phyloP scores from a whole-genome alignment of 1,140 invertebrate genomes.

The Drosophila yakuba region DNA sequence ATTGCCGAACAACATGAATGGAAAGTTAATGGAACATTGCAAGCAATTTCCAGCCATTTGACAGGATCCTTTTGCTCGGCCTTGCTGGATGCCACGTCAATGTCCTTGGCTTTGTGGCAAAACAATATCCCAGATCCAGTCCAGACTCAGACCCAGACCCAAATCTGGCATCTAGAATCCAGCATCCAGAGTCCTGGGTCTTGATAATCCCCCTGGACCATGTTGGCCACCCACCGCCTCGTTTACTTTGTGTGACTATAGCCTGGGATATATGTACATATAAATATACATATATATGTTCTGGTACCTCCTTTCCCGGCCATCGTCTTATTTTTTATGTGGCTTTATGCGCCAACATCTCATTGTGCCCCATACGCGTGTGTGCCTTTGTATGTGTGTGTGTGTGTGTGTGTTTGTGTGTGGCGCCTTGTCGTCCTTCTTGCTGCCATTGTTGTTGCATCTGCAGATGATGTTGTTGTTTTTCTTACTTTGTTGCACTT shows the following conservation, averaged over 20 bases:
- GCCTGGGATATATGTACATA: conserved; percentile 27
- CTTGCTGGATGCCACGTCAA: conserved; percentile 47
- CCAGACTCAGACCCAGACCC: conserved; percentile 6
- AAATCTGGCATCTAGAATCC: background rate
- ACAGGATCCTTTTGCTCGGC: conserved; percentile 15
- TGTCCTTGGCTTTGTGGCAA: conserved; percentile 56
- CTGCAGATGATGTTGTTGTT: conserved; percentile 16
- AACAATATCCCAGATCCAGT: conserved; percentile 15
- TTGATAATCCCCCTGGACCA: conserved; percentile 22
- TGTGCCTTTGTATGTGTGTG: conserved; percentile 22
- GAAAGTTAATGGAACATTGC: conserved; percentile 26
- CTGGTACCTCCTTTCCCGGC: conserved; percentile 3
- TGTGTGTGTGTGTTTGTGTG: conserved; percentile 25
- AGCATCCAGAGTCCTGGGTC: background rate
- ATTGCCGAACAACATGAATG: background rate
- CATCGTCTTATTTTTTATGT: conserved; percentile 66
- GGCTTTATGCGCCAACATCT: conserved; percentile 58
- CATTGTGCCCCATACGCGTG: conserved; percentile 40
- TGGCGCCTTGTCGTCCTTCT: conserved; percentile 36
- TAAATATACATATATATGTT: background rate
- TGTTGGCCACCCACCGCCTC: conserved; percentile 21
- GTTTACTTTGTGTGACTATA: conserved; percentile 58
- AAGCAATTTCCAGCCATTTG: conserved; percentile 44
- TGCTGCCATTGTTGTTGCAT: conserved; percentile 30
- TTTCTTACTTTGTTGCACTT: conserved; percentile 77